Evolutionary conservation across 2,113 vertebrate genomes (phyloP).

Genomic region (Cryptotis parvus): DNA sequence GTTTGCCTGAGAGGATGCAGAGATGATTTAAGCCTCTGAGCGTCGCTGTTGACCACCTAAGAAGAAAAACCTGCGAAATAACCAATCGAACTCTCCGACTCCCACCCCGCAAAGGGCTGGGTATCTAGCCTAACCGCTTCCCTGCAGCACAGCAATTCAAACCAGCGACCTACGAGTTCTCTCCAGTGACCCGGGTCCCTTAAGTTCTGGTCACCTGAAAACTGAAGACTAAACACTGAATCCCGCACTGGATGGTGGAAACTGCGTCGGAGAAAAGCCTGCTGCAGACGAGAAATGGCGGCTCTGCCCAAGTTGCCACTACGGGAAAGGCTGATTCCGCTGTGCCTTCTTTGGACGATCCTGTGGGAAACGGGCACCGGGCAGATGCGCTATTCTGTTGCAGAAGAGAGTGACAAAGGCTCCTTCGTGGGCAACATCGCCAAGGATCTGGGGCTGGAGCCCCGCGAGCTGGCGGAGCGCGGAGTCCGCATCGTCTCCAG

Average conservation of each 20-base stretch:
- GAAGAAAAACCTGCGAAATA: conserved; percentile 9
- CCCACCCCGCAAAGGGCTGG: conserved; percentile 28
- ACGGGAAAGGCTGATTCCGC: background rate
- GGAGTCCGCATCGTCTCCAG: conserved; percentile 86
- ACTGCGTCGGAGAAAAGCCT: conserved; percentile 14
- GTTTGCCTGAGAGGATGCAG: conserved; percentile 59
- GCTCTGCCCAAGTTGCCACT: background rate
- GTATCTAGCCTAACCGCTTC: conserved; percentile 47
- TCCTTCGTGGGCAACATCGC: conserved; percentile 87
- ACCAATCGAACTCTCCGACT: background rate
- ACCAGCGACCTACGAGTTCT: background rate
- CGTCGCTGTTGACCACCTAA: conserved; percentile 80
- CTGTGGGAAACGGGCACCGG: conserved; percentile 53
- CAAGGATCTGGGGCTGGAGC: conserved; percentile 87
- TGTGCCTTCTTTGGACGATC: conserved; percentile 56
- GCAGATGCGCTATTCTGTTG: conserved; percentile 89
- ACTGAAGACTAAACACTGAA: conserved; percentile 30
- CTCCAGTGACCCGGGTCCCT: background rate
- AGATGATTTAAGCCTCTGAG: conserved; percentile 73
- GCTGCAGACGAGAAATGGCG: conserved; percentile 64
- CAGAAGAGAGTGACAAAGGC: conserved; percentile 88
- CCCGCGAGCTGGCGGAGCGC: conserved; percentile 81
- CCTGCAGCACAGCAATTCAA: background rate
- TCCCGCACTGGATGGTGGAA: conserved; percentile 14
- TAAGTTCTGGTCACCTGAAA: conserved; percentile 12